A percentile compares a stretch with the other conserved stretches of the same genome.
phyloP scores from a whole-genome alignment of 2,113 vertebrate genomes.

The Protobothrops flavoviridis region DNA sequence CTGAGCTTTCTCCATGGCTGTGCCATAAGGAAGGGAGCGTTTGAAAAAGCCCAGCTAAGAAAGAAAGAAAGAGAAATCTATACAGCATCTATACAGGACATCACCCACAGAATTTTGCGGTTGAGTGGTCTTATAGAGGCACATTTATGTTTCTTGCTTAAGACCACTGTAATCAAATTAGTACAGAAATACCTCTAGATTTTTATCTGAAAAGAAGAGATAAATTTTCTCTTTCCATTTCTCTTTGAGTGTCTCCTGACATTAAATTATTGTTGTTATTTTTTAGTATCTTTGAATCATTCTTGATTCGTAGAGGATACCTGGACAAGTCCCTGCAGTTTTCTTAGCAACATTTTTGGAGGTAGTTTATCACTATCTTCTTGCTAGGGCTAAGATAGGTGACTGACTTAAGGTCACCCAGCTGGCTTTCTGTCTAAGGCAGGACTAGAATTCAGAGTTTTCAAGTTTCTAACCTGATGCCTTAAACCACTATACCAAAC shows the following conservation, averaged over 20 bases:
- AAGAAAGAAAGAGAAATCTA: neutral
- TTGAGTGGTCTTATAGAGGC: neutral
- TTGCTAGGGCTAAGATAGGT: neutral
- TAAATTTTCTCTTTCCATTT: neutral
- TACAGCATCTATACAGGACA: too few relatives aligned
- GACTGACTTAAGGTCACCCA: neutral
- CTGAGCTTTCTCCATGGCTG: constrained; percentile 93
- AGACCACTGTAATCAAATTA: neutral
- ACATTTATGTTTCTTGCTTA: neutral
- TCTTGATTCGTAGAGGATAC: neutral
- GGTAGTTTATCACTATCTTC: neutral
- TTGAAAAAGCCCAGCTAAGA: constrained; percentile 91
- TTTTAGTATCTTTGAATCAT: neutral
- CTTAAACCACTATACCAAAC: neutral
- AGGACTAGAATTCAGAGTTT: neutral
- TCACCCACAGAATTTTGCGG: neutral
- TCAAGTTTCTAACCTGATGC: neutral
- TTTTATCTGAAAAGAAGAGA: neutral
- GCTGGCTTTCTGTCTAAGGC: neutral
- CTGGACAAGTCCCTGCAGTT: neutral
- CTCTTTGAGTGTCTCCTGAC: neutral
- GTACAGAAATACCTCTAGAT: neutral
- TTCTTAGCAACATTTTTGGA: neutral
- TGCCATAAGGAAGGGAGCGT: constrained; percentile 86
- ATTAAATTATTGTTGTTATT: neutral